A percentile compares a stretch with the other conserved stretches of the same genome.
These are phyloP conservation scores for Neogobius melanostomus DNA, from an alignment of 2,113 vertebrate genomes.

Conservation along the genomic window DNA sequence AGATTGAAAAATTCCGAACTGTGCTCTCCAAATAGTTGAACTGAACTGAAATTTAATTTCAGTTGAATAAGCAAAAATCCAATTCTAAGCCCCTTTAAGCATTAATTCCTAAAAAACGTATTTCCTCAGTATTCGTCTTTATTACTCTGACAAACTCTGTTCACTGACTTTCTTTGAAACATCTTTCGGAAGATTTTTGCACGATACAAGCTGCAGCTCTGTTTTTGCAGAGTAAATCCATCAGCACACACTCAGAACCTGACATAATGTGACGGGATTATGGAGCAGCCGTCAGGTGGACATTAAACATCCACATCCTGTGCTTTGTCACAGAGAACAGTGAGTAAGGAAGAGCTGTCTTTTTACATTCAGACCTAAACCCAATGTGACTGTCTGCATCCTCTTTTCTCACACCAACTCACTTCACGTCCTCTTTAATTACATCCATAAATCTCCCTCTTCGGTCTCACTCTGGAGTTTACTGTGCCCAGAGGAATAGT, in stretches of 20 bases:
- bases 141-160: too few species aligned
- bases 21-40: too few species aligned
- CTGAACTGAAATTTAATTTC: too few species aligned
- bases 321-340: slow-evolving; percentile 26
- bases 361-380: neutral
- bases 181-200: neutral
- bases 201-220: neutral
- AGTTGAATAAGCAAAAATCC: too few species aligned
- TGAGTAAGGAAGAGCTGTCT: slow-evolving; percentile 4
- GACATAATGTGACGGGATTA: slow-evolving; percentile 14
- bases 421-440: neutral
- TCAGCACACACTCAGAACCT: slow-evolving; percentile 30
- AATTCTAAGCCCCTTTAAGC: too few species aligned
- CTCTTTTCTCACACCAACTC: too few species aligned
- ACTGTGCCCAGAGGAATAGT: neutral
- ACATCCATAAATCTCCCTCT: neutral
- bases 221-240: slow-evolving; percentile 22
- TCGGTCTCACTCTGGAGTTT: neutral
- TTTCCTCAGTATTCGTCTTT: too few species aligned
- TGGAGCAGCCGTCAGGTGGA: slow-evolving; percentile 11
- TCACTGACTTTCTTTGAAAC: neutral
- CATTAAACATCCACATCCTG: slow-evolving; percentile 37
- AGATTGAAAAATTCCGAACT: too few species aligned
- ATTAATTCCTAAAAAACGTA: too few species aligned
- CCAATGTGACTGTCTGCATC: neutral